Evolutionary conservation across 2,797 vertebrate genomes (phyloP).

Genomic region (Centropyge bicolor): DNA sequence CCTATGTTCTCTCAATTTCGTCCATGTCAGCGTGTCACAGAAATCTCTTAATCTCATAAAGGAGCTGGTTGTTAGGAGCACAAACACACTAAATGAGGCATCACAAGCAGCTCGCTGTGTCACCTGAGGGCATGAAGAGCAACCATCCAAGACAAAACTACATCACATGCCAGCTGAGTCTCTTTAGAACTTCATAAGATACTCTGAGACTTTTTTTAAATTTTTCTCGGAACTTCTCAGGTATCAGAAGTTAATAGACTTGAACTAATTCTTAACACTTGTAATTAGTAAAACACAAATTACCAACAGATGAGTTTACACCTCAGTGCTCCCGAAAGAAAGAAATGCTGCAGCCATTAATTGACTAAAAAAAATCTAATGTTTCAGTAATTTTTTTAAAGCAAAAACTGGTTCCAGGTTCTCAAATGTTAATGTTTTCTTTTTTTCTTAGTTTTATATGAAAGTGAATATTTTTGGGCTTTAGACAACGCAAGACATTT

Average conservation of each 20-base stretch:
- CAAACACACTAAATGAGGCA: slow-evolving; percentile 55
- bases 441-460: neutral
- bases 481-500: neutral
- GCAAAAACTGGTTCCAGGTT: neutral
- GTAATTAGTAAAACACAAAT: neutral
- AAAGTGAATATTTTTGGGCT: neutral
- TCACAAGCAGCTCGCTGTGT: slow-evolving; percentile 17
- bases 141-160: neutral
- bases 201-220: neutral
- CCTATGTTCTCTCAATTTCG: slow-evolving; percentile 80
- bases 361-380: too few species aligned
- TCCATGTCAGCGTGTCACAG: slow-evolving; percentile 81
- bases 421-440: neutral
- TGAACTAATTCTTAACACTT: neutral
- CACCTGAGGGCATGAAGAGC: neutral
- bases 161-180: neutral
- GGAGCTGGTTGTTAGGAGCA: slow-evolving; percentile 77
- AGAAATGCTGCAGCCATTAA: neutral
- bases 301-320: neutral
- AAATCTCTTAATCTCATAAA: slow-evolving; percentile 85
- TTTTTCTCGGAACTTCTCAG: neutral
- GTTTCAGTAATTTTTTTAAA: neutral
- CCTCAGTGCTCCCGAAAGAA: neutral
- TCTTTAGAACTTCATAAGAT: neutral
- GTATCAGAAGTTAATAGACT: neutral